Evolutionary conservation across 2,113 vertebrate species (phyloP).

Genomic region (Corvus hawaiiensis): DNA sequence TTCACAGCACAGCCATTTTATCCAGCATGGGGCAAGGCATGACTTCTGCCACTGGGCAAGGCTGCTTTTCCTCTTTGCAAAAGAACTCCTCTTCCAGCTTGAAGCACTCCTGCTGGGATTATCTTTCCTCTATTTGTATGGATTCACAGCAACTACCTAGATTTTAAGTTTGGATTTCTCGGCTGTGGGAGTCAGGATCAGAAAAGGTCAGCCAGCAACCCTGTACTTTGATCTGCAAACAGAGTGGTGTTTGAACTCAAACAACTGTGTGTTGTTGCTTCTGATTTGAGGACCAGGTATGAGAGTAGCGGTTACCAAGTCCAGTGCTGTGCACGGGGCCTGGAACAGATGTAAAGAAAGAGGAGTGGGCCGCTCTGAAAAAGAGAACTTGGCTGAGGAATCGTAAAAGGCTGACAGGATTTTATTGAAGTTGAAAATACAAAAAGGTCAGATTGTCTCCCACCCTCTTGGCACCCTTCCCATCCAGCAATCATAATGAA

Average conservation of each 20-base stretch:
- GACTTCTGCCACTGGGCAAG: neutral
- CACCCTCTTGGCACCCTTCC: neutral
- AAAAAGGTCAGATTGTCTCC: conserved; percentile 38
- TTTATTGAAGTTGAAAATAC: conserved; percentile 47
- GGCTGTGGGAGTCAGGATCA: neutral
- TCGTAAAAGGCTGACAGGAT: neutral
- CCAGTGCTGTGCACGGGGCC: neutral
- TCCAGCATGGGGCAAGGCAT: accelerated
- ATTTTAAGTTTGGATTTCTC: neutral
- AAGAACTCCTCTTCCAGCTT: neutral
- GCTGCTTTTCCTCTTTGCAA: neutral
- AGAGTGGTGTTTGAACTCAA: neutral
- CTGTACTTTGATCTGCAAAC: neutral
- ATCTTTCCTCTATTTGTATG: neutral
- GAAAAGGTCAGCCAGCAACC: neutral
- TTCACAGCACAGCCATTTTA: neutral
- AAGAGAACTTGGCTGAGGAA: neutral
- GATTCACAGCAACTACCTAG: neutral
- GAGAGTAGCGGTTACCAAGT: neutral
- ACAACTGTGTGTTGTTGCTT: neutral
- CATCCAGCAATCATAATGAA: neutral
- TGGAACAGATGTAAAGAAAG: neutral
- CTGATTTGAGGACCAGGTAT: neutral
- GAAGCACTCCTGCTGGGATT: neutral
- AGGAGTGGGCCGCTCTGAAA: neutral